Conservation (phyloP, 2,888 invertebrate genomes). For the Chirona hameri region DNA sequence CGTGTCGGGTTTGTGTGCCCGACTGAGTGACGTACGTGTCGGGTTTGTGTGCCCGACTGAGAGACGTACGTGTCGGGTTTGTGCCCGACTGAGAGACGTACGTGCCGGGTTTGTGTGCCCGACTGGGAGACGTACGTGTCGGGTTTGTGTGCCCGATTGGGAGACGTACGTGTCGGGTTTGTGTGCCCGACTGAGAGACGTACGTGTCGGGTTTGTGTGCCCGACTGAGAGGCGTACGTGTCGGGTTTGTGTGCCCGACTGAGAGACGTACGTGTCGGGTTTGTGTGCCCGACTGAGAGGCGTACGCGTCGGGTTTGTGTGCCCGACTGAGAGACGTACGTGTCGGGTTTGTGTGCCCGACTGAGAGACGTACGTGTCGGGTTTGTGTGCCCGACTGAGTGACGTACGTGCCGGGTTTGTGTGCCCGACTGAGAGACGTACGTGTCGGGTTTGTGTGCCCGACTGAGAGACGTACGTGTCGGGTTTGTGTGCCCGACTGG, state of each 20-base stretch:
- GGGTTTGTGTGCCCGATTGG: conserved; percentile 32
- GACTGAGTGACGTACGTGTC: too few species aligned
- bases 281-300: too few species aligned
- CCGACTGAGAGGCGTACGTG: too few species aligned
- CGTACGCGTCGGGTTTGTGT: conserved; percentile 27
- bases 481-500: conserved; percentile 32
- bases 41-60: conserved; percentile 32
- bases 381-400: conserved; percentile 32
- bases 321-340: too few species aligned
- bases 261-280: conserved; percentile 25
- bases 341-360: conserved; percentile 31
- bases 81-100: too few species aligned
- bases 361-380: too few species aligned
- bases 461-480: too few species aligned
- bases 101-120: conserved; percentile 30
- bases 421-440: too few species aligned
- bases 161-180: conserved; percentile 24
- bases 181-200: too few species aligned
- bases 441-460: conserved; percentile 30
- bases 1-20: conserved; percentile 30
- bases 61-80: conserved; percentile 24
- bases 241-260: conserved; percentile 31
- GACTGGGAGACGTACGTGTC: too few species aligned
- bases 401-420: conserved; percentile 26
- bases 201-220: conserved; percentile 29